Conservation (phyloP, 2,888 invertebrate species). For the Agrilus mali region DNA sequence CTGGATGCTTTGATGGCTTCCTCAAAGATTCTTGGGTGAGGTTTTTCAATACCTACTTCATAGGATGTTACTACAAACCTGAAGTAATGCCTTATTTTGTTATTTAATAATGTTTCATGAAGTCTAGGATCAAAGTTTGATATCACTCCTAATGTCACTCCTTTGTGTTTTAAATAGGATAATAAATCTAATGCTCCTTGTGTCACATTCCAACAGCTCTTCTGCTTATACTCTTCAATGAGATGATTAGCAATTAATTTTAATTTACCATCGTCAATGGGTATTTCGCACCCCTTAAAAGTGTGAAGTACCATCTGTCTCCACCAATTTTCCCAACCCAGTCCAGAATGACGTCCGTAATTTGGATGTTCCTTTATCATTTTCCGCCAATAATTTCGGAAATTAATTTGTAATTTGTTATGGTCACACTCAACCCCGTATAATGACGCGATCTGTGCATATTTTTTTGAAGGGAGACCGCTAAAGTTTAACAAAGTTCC, state of each 20-base stretch:
- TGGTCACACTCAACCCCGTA: constrained; percentile 54
- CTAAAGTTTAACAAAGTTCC: constrained; percentile 69
- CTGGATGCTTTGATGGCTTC: constrained; percentile 42
- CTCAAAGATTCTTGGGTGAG: constrained; percentile 58
- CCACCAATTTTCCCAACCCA: constrained; percentile 81
- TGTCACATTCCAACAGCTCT: constrained; percentile 59
- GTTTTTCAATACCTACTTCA: constrained; percentile 60
- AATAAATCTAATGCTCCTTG: constrained; percentile 55
- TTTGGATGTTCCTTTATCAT: constrained; percentile 64
- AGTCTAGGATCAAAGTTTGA: constrained; percentile 84
- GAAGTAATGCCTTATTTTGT: constrained; percentile 58
- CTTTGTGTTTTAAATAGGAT: constrained; percentile 38
- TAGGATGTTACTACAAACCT: constrained; percentile 73
- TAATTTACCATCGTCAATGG: constrained; percentile 31
- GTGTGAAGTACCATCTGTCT: constrained; percentile 49
- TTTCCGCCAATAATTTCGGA: constrained; percentile 49
- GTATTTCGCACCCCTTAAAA: constrained; percentile 41
- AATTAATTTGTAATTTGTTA: constrained; percentile 44
- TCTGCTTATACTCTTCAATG: constrained; percentile 57
- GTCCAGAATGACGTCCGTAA: constrained; percentile 55
- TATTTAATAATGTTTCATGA: constrained; percentile 49
- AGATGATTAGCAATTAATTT: constrained; percentile 44
- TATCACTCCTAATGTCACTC: constrained; percentile 56
- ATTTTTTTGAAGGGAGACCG: constrained; percentile 58
- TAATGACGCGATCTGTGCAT: constrained; percentile 53